Conservation (phyloP, 2,113 vertebrate genomes). For the Indicator indicator region DNA sequence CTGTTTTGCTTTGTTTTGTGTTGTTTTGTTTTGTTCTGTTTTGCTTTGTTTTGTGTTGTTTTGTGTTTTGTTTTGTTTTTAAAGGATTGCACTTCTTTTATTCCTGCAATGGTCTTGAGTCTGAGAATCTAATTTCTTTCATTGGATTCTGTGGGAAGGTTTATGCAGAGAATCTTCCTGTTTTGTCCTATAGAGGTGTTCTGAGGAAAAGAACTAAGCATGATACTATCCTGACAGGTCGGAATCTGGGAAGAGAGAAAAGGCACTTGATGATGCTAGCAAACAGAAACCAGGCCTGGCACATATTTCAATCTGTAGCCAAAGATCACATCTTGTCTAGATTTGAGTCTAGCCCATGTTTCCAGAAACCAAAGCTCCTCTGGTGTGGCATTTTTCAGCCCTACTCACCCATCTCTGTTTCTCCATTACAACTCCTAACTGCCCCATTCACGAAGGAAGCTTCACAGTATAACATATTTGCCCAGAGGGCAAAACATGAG, state of each 20-base stretch:
- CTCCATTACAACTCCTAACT: background rate
- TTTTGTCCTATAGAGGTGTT: background rate
- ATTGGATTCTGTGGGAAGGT: background rate
- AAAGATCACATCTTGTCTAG: background rate
- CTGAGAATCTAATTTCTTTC: background rate
- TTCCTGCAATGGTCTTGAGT: background rate
- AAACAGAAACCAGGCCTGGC: background rate
- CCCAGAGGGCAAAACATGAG: background rate
- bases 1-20: too few species aligned
- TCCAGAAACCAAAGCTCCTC: background rate
- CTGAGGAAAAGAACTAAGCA: background rate
- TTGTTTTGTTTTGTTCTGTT: too few species aligned
- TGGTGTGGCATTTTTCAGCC: background rate
- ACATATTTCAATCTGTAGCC: background rate
- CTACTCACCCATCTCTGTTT: background rate
- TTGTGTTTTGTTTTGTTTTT: background rate
- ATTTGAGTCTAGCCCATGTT: background rate
- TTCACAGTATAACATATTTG: background rate
- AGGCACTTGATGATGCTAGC: background rate
- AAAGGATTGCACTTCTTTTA: background rate
- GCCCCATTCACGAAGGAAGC: background rate
- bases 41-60: too few species aligned
- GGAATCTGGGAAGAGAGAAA: background rate
- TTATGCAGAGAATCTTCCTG: background rate
- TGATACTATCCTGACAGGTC: background rate